phyloP scores from a whole-genome alignment of 2,888 invertebrate species.

The Calameuta filiformis region DNA sequence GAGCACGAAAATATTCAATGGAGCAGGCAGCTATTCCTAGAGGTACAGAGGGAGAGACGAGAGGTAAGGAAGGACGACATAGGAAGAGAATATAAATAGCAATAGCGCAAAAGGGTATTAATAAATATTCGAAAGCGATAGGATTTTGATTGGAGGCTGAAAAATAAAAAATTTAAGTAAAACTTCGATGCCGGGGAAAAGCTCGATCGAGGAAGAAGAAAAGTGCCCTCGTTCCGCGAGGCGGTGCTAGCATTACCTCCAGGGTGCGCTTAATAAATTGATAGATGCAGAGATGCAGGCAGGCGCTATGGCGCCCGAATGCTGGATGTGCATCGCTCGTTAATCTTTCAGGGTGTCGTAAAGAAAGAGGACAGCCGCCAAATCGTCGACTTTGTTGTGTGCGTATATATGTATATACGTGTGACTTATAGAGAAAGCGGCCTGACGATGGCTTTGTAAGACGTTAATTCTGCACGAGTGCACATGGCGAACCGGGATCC shows the following conservation, averaged over 20 bases:
- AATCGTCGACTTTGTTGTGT: background rate
- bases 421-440: background rate
- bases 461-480: slow-evolving; percentile 10
- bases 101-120: background rate
- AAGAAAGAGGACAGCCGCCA: background rate
- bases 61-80: background rate
- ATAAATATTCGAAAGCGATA: background rate
- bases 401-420: background rate
- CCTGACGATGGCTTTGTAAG: slow-evolving; percentile 2
- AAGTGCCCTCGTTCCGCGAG: background rate
- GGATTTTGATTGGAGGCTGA: background rate
- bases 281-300: background rate
- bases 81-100: background rate
- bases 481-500: background rate
- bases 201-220: background rate
- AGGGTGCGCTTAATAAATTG: background rate
- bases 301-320: background rate
- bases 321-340: background rate
- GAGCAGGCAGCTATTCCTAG: background rate
- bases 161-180: background rate
- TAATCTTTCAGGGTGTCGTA: slow-evolving; percentile 9
- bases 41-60: background rate
- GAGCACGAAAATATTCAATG: background rate
- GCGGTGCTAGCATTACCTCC: background rate
- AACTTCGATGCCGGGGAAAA: background rate